These are phyloP conservation scores for Musca domestica DNA, from an alignment of 1,140 invertebrate genomes.

Conservation along the genomic window DNA sequence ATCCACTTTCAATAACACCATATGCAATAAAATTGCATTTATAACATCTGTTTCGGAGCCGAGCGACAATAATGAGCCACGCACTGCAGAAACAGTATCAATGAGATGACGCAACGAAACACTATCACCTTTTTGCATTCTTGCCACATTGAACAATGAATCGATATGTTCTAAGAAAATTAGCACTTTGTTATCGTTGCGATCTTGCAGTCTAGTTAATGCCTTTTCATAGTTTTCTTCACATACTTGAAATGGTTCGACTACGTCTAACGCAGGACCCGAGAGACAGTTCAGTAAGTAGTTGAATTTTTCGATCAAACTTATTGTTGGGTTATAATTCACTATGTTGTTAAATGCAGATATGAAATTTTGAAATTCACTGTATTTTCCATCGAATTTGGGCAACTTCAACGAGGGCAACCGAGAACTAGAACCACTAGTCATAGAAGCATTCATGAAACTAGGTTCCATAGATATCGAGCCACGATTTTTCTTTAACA, in stretches of 20 bases:
- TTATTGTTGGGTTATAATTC: conserved; percentile 1
- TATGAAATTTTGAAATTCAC: conserved; percentile 10
- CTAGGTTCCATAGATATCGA: background rate
- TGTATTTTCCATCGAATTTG: too few species aligned
- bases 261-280: conserved; percentile 1
- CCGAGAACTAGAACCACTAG: background rate
- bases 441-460: background rate
- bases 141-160: too few species aligned
- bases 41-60: conserved; percentile 13
- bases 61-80: background rate
- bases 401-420: conserved; percentile 20
- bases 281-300: conserved; percentile 13
- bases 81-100: conserved; percentile 4
- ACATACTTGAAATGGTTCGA: conserved; percentile 13
- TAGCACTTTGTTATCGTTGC: conserved; percentile 10
- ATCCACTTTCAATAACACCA: conserved; percentile 23
- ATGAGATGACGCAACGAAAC: background rate
- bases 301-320: conserved; percentile 21
- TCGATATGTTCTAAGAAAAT: conserved; percentile 11
- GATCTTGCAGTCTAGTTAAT: conserved; percentile 5
- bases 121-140: background rate
- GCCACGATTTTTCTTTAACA: background rate
- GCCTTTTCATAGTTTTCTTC: conserved; percentile 22
- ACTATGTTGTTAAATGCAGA: conserved; percentile 1
- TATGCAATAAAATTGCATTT: too few species aligned